Base-by-base conservation (phyloP, 2,888 invertebrate genomes). In the Drosophila lutescens region DNA sequence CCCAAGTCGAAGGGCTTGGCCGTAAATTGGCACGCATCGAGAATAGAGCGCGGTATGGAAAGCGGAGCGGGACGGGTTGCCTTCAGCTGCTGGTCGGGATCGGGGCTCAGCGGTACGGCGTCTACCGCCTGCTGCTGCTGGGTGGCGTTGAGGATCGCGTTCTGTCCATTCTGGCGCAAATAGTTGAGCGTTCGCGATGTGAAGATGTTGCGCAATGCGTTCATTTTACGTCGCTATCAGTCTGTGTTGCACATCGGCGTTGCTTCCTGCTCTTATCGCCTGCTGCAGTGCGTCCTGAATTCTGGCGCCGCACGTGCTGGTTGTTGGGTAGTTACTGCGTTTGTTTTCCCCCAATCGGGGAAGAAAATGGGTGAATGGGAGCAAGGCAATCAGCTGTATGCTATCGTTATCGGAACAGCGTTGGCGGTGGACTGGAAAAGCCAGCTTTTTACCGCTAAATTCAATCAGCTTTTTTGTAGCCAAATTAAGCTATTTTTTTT, bases 131-230 rank as follows among this genome's bases (percentile, higher is more conserved):
- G 56, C n/a, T 77, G 79, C 26, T 91, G 90, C 15, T 91, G 90
- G 13, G 91, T 79, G 26, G 85, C 77, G 54, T 91, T 90, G 49
- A 90, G 77, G 55, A 90, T 81, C n/a, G 90, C 90, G 59, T 90
- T 90, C 51, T 90, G 90, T 58, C 90, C 91, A 86, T 90, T 89
- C 58, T 90, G 90, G 17, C 91, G 86, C 38, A 90, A 75, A 56
- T 81, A 80, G 72, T 84, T 88, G 34, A 91, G 68, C 7, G 91
- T 86, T 44, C 90, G 86, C 63, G 85, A 85, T 55, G 87, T 88
- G 32, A 91, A 90, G 60, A 90, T 80, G 76, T 91, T 91, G 80
- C 90, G 90, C 86, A 90, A 91, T 71, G 85, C 80, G 65, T 90
- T 89, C 90, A 90, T 90, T 82, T 81, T 80, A 80, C 71, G 80